Evolutionary conservation across 2,888 invertebrate species (phyloP), one percentile per base, ranked within the genome.

Genomic region (Zeuzera pyrina): DNA sequence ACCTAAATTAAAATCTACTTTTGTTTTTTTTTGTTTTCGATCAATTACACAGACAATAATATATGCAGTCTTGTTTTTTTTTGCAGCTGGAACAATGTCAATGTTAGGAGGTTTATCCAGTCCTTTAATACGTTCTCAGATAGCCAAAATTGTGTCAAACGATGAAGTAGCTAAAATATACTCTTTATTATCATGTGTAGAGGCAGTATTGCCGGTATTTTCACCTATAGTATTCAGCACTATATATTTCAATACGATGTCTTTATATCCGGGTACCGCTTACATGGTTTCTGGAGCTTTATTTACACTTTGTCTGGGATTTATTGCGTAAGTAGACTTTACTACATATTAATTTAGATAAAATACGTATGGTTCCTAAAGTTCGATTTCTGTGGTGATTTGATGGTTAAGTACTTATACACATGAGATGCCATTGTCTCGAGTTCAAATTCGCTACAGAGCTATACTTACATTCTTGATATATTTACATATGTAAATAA

Each of bases 101-200:
- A 38, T 39, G 35, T 25, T 43, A 8, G 35, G 35, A 7, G 36
- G 33, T 16, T 19, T 43, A n/a, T 36, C 35, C 3, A 19, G 36
- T 6, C 43, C 43, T n/a, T 16, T 43, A 16, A 37, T 43, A 10
- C 32, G 41, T 6, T 43, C 43, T 7, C 39, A 36, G 28, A 33
- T 42, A n/a, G 36, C 39, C 11, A 42, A 39, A 38, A 32, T 43
- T 8, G 31, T 43, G 8, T 33, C 36, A 8, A 23, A 22, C 7
- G 30, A 26, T 2, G 43, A 43, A 30, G 29, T 43, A 2, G 37
- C 37, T 2, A 39, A 38, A 12, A 34, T 41, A 19, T 43, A 36
- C 19, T 32, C 43, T n/a, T 11, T 41, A n/a, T 15, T 39, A 12
- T 32, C 41, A 6, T 35, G 35, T 14, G 30, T 38, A 7, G 43